phyloP scores from a whole-genome alignment of 35 echinoderm and acorn worm species.

The Eucidaris tribuloides region DNA sequence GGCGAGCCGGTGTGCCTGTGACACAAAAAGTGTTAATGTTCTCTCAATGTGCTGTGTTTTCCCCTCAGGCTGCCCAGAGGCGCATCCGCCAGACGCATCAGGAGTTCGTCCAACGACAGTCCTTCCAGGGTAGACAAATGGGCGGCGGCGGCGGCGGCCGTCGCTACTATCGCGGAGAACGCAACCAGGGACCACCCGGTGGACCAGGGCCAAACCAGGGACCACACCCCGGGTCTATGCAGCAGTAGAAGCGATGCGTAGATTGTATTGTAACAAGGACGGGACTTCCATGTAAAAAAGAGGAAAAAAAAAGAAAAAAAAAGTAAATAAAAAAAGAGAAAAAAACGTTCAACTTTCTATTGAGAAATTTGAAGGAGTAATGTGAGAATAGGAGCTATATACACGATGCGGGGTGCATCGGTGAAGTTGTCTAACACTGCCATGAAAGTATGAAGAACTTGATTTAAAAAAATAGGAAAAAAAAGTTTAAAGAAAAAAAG shows the following conservation, averaged over 20 bases:
- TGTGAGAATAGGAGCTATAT: too few species aligned
- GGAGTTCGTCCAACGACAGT: constrained; percentile 44
- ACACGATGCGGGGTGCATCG: constrained; percentile 8
- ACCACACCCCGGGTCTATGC: too few species aligned
- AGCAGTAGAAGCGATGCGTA: background rate
- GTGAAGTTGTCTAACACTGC: constrained; percentile 15
- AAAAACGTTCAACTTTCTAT: too few species aligned
- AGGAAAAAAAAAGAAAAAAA: constrained; percentile 1
- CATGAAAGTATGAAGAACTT: constrained; percentile 19
- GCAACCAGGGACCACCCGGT: too few species aligned
- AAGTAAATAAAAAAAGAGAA: background rate
- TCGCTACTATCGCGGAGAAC: constrained; percentile 26
- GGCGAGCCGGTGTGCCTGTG: too few species aligned
- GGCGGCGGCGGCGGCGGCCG: background rate
- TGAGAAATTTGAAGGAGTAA: too few species aligned
- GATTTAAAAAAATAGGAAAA: constrained; percentile 1
- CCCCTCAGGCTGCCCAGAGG: constrained; percentile 58
- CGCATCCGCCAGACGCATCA: constrained; percentile 57
- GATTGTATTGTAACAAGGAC: background rate
- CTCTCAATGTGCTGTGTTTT: too few species aligned
- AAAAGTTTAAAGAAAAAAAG: too few species aligned
- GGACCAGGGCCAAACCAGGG: too few species aligned
- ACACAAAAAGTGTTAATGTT: too few species aligned
- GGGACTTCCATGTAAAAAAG: background rate
- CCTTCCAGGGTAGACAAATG: background rate